Conservation (phyloP, 2,797 vertebrate genomes). For the Odontamblyopus lacepedii region DNA sequence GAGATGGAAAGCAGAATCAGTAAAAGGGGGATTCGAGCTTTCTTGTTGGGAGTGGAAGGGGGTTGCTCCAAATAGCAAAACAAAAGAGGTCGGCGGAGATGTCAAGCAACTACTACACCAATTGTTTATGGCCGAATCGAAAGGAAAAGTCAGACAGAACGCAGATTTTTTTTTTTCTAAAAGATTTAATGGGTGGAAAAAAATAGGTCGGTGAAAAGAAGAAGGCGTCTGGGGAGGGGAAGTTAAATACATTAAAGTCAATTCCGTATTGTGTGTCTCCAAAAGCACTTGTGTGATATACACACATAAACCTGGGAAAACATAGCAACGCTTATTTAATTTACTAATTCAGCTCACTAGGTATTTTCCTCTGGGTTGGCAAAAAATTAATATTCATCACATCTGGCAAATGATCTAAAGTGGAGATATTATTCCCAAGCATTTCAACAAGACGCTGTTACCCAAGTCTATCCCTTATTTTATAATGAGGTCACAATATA, state of each 20-base stretch:
- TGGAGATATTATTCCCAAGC: constrained; percentile 39
- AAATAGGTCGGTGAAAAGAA: constrained; percentile 29
- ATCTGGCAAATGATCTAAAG: constrained; percentile 54
- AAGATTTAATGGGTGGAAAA: constrained; percentile 65
- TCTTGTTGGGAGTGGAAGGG: constrained; percentile 57
- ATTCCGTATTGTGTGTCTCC: constrained; percentile 41
- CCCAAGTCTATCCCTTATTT: constrained; percentile 41
- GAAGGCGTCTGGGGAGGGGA: constrained; percentile 7
- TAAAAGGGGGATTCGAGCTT: constrained; percentile 73
- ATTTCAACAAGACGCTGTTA: constrained; percentile 37
- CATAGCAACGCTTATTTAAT: constrained; percentile 38
- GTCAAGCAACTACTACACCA: constrained; percentile 65
- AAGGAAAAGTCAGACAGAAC: constrained; percentile 51
- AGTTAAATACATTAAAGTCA: constrained; percentile 63
- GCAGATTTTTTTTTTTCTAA: constrained; percentile 44
- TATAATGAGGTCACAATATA: constrained; percentile 66
- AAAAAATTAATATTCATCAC: constrained; percentile 59
- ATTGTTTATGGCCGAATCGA: constrained; percentile 69
- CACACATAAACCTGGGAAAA: constrained; percentile 24
- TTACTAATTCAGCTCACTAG: constrained; percentile 27
- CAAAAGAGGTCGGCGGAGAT: constrained; percentile 75
- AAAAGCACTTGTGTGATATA: constrained; percentile 36
- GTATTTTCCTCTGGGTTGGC: constrained; percentile 2
- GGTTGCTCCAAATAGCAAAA: constrained; percentile 62
- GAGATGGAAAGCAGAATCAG: constrained; percentile 60